Percentiles rank a stretch among this genome's conserved stretches.
phyloP scores from a whole-genome alignment of 2,888 invertebrate species.

The Megaustenia siamemsis region DNA sequence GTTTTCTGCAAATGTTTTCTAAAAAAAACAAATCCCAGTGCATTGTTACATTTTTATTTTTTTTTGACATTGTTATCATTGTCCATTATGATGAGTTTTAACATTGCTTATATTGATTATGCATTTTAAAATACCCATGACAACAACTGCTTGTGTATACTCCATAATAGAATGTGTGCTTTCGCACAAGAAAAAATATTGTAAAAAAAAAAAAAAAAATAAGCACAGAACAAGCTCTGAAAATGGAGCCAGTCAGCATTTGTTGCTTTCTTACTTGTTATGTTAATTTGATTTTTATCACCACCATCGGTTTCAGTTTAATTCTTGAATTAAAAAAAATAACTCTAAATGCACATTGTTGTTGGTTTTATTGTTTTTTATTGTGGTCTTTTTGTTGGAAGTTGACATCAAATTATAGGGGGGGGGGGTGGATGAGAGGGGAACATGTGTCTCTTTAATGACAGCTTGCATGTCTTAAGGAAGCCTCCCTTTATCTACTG shows the following conservation, averaged over 20 bases:
- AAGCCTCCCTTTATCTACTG: too few relatives aligned
- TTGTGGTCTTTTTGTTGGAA: too few relatives aligned
- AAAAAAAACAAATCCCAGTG: conserved; percentile 29
- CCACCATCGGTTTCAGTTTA: conserved; percentile 19
- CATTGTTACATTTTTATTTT: conserved; percentile 37
- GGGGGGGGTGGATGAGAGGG: too few relatives aligned
- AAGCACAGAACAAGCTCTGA: too few relatives aligned
- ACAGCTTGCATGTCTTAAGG: too few relatives aligned
- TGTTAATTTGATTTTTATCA: conserved; percentile 23
- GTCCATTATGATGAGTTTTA: conserved; percentile 18
- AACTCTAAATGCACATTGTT: conserved; percentile 20
- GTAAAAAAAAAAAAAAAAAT: background rate
- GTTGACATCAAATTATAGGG: too few relatives aligned
- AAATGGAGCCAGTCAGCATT: conserved; percentile 5
- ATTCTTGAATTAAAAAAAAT: conserved; percentile 36
- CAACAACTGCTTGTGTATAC: background rate
- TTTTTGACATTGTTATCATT: conserved; percentile 23
- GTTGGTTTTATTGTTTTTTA: too few relatives aligned
- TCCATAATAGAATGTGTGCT: background rate
- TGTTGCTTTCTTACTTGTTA: conserved; percentile 9
- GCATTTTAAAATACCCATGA: conserved; percentile 3
- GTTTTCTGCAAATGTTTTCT: conserved; percentile 29
- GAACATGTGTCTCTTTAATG: too few relatives aligned
- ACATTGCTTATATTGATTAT: conserved; percentile 25
- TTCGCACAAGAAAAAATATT: too few relatives aligned